Evolutionary conservation across 2,113 vertebrate genomes (phyloP).

Genomic region (Danionella cerebrum): DNA sequence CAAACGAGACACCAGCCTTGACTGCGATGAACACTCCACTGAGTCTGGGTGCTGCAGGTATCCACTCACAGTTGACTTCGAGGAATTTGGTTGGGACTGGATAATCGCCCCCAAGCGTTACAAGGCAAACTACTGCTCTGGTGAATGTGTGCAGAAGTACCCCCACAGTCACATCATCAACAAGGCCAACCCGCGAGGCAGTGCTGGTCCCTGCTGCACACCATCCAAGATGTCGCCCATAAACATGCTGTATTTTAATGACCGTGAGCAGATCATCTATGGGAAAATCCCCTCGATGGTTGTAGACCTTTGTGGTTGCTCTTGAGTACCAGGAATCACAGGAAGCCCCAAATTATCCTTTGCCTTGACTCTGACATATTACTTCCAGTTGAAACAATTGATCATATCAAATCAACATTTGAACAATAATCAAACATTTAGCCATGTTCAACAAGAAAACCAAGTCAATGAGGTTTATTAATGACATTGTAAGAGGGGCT

Average conservation of each 20-base stretch:
- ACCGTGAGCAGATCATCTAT: slow-evolving; percentile 84
- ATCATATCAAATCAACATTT: no score
- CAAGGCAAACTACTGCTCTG: slow-evolving; percentile 86
- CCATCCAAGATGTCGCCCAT: slow-evolving; percentile 88
- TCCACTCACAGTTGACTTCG: slow-evolving; percentile 81
- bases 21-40: slow-evolving; percentile 77
- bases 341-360: slow-evolving; percentile 1
- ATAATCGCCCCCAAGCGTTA: slow-evolving; percentile 87
- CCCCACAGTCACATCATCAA: slow-evolving; percentile 82
- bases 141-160: slow-evolving; percentile 86
- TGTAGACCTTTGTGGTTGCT: slow-evolving; percentile 84
- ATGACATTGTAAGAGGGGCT: slow-evolving; percentile 1
- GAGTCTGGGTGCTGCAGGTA: slow-evolving; percentile 83
- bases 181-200: slow-evolving; percentile 78
- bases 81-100: slow-evolving; percentile 89
- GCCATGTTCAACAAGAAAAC: no score
- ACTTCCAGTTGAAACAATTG: slow-evolving; percentile 13
- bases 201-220: slow-evolving; percentile 80
- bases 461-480: background rate
- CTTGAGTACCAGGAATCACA: slow-evolving; percentile 55
- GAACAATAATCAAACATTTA: no score
- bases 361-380: background rate
- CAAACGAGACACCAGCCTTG: slow-evolving; percentile 76
- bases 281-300: slow-evolving; percentile 88
- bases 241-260: slow-evolving; percentile 87